phyloP scores from a whole-genome alignment of 2,888 invertebrate genomes.

The Adelphocoris suturalis region DNA sequence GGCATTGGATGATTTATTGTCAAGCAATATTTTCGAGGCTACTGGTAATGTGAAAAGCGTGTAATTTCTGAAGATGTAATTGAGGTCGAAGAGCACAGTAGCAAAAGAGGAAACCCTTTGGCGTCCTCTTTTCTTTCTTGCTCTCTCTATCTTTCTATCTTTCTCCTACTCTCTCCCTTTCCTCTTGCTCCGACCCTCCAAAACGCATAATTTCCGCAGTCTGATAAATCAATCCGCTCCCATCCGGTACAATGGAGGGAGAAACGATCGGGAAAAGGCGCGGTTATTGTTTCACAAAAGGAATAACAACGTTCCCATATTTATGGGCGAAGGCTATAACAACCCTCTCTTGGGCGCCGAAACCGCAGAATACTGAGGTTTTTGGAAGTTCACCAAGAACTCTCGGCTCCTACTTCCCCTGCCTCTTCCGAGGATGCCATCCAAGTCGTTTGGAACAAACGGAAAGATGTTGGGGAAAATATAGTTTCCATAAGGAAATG shows the following conservation, averaged over 20 bases:
- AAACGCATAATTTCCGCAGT: slow-evolving; percentile 69
- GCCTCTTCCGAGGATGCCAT: slow-evolving; percentile 23
- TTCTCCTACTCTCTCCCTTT: not conserved
- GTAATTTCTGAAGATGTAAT: slow-evolving; percentile 70
- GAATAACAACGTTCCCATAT: slow-evolving; percentile 64
- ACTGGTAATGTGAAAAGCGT: slow-evolving; percentile 72
- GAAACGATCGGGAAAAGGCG: slow-evolving; percentile 59
- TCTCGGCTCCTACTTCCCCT: not conserved
- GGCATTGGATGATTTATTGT: not conserved
- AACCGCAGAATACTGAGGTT: slow-evolving; percentile 54
- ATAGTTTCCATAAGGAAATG: not conserved
- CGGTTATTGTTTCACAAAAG: slow-evolving; percentile 70
- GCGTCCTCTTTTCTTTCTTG: not conserved
- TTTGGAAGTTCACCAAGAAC: slow-evolving; percentile 60
- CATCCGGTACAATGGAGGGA: slow-evolving; percentile 44
- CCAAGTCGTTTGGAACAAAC: slow-evolving; percentile 56
- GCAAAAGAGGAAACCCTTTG: slow-evolving; percentile 57
- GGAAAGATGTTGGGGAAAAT: not conserved
- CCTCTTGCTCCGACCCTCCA: not conserved
- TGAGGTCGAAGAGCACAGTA: slow-evolving; percentile 44
- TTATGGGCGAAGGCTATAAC: slow-evolving; percentile 47
- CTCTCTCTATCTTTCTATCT: not conserved
- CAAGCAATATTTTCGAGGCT: slow-evolving; percentile 1
- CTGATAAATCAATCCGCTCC: slow-evolving; percentile 65
- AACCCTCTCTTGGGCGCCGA: slow-evolving; percentile 47